phyloP scores from a whole-genome alignment of 2,113 vertebrate species.

The Sturnira hondurensis region DNA sequence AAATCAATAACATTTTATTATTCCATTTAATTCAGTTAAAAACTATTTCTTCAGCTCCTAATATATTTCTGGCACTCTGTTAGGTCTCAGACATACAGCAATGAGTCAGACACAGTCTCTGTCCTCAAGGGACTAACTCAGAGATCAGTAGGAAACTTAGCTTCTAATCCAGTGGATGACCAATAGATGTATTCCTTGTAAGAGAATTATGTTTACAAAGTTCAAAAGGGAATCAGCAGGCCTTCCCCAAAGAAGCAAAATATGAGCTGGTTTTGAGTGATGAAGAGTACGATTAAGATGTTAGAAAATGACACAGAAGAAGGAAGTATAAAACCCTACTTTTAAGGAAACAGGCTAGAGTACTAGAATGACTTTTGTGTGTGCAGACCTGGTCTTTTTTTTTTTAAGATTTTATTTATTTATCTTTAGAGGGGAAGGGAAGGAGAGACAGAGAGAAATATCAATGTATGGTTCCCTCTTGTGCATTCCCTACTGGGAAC shows the following conservation, averaged over 20 bases:
- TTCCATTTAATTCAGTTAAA: not conserved
- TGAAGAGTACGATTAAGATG: not conserved
- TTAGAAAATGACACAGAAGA: not conserved
- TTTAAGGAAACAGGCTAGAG: not conserved
- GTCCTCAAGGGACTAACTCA: conserved; percentile 5
- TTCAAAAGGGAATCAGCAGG: not conserved
- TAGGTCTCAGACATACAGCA: not conserved
- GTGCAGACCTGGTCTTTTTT: not conserved
- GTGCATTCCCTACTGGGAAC: no score
- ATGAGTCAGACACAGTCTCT: not conserved
- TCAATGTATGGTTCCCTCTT: no score
- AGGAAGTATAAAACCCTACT: not conserved
- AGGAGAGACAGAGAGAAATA: no score
- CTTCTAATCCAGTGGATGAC: not conserved
- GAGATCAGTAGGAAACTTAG: not conserved
- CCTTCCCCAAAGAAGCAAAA: not conserved
- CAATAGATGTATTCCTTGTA: not conserved
- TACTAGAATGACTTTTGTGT: not conserved
- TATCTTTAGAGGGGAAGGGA: no score
- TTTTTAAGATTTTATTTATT: no score
- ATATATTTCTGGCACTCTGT: not conserved
- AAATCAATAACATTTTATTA: not conserved
- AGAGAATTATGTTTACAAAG: not conserved
- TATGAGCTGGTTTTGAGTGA: not conserved
- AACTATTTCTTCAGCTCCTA: not conserved